phyloP scores from a whole-genome alignment of 2,797 vertebrate species.

The Hozukius guyotensis region DNA sequence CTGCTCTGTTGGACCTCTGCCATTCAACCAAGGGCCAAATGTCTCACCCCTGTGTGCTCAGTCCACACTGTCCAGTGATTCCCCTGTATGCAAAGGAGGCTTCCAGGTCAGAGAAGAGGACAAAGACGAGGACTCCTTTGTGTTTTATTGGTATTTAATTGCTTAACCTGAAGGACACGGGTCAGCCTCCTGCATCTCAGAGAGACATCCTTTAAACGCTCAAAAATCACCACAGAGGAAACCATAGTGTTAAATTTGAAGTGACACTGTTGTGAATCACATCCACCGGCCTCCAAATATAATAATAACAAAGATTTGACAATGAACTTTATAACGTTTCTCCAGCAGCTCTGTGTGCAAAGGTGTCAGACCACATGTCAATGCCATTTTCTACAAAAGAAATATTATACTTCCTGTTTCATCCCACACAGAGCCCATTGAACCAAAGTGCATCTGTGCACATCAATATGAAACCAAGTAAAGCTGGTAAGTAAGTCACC shows the following conservation, averaged over 20 bases:
- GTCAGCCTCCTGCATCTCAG: background rate
- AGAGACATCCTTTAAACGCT: background rate
- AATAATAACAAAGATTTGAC: background rate
- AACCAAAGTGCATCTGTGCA: slow-evolving; percentile 22
- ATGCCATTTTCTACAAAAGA: background rate
- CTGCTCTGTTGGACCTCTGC: slow-evolving; percentile 17
- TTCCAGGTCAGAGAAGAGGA: background rate
- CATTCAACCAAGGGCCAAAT: slow-evolving; percentile 7
- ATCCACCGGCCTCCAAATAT: background rate
- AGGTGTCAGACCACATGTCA: background rate
- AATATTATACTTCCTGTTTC: slow-evolving; percentile 5
- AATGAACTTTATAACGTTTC: background rate
- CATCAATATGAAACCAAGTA: slow-evolving; percentile 58
- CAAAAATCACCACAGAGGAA: background rate
- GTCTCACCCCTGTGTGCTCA: slow-evolving; percentile 18
- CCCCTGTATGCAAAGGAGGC: slow-evolving; percentile 15
- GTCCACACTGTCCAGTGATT: background rate
- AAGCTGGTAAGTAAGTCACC: background rate
- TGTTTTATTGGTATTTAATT: background rate
- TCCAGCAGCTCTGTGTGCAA: background rate
- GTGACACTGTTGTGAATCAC: background rate
- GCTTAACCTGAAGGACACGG: background rate
- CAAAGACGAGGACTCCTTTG: background rate
- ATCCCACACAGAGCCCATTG: background rate
- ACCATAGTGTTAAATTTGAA: background rate